Base-by-base conservation (phyloP, 2,797 vertebrate species). In the Sebastes umbrosus region DNA sequence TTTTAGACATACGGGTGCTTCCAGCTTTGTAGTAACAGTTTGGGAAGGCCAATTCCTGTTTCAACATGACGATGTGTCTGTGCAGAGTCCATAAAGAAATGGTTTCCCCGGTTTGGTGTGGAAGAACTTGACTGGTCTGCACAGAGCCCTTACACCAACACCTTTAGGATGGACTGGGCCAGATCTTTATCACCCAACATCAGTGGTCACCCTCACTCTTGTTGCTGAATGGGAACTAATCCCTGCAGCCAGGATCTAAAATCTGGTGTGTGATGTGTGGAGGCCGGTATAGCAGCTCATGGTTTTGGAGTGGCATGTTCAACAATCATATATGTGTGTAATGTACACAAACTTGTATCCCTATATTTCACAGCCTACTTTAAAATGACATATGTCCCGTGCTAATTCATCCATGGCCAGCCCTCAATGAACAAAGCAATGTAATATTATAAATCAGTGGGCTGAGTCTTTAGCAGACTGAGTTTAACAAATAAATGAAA, bases 341-440 rank as follows among this genome's bases (percentile, higher is more conserved):
- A 22, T 29, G 24, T 69, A 27, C 34, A 34, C 14, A 34, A 6
- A 55, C 50, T 11, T 31, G 18, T 65, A 29, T n/a, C 11, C 31
- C 20, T 24, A 25, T 54, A 55, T 71, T 32, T 27, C 22, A 24
- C 64, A 63, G 34, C 7, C 36, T 9, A 4, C 11, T 62, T 16
- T 27, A 29, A 73, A 39, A 68, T 69, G 52, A 65, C 22, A 60
- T 50, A 3, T 22, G 13, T 58, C 18, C 20, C 0, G 1, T 52
- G 54, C 25, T 71, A 2, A 54, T 63, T 57, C 68, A 64, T 29
- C 18, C 43, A 24, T 27, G 13, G 13, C 9, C 32, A 29, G 14
- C 52, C 29, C n/a, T 74, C 39, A 14, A 6, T 31, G 68, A 84
- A 22, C 67, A 75, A 75, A 84, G 39, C 14, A 36, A 24, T 20